Evolutionary conservation across 1,140 invertebrate genomes (phyloP).

Genomic region (Conus ventricosus): DNA sequence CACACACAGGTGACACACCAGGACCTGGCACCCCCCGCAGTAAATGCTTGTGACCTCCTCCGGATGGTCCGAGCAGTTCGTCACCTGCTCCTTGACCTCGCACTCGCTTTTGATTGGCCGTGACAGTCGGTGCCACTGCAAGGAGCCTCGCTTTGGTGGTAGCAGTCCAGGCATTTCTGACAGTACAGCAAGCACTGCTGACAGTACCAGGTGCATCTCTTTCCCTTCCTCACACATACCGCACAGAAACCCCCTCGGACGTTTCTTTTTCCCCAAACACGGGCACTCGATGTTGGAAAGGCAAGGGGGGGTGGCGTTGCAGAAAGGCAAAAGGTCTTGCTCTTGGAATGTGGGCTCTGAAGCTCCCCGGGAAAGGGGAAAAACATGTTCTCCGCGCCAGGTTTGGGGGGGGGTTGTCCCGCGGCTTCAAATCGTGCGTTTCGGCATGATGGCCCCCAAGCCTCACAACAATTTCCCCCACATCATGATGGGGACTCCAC

Average conservation of each 20-base stretch:
- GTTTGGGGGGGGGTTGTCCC: constrained; percentile 84
- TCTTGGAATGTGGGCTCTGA: constrained; percentile 59
- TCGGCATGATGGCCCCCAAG: no score
- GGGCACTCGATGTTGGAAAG: constrained; percentile 43
- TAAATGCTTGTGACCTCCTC: constrained; percentile 88
- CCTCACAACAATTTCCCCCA: no score
- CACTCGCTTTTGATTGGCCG: neutral
- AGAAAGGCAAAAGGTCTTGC: constrained; percentile 51
- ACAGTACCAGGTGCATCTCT: constrained; percentile 88
- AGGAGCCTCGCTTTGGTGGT: constrained; percentile 61
- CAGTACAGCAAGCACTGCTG: constrained; percentile 97
- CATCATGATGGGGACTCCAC: no score
- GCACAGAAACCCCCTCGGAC: constrained; percentile 76
- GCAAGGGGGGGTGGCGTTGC: constrained; percentile 20
- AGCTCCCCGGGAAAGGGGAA: constrained; percentile 84
- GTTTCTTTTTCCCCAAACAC: constrained; percentile 49
- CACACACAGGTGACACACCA: constrained; percentile 88
- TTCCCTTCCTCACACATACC: constrained; percentile 84
- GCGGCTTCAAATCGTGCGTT: no score
- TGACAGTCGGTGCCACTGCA: constrained; percentile 49
- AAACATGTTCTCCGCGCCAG: constrained; percentile 92
- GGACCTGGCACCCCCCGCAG: constrained; percentile 90
- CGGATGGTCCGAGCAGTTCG: constrained; percentile 83
- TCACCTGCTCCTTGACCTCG: constrained; percentile 40
- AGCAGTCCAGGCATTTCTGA: constrained; percentile 86